A percentile compares a stretch with the other conserved stretches of the same genome.
phyloP scores from a whole-genome alignment of 2,797 vertebrate genomes.

The Crenichthys baileyi region DNA sequence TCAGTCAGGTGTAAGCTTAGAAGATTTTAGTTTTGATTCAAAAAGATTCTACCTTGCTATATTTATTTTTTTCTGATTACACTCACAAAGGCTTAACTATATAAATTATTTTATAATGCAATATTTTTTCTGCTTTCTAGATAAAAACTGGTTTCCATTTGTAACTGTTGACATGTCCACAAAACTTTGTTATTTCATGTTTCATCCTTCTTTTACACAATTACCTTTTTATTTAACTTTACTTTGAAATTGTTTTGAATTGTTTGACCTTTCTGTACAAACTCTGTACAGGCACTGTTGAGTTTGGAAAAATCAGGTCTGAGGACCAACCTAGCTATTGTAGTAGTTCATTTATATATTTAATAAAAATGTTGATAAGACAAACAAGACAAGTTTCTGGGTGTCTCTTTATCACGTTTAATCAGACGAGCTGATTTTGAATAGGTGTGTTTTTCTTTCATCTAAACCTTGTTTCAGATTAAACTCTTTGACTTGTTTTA shows the following conservation, averaged over 20 bases:
- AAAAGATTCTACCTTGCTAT: neutral
- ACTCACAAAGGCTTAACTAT: neutral
- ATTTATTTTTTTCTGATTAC: neutral
- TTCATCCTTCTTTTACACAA: neutral
- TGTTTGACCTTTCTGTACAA: neutral
- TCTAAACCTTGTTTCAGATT: too few relatives aligned
- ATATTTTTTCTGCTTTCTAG: neutral
- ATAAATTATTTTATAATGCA: neutral
- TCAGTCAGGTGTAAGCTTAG: neutral
- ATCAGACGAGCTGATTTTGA: neutral
- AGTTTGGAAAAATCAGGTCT: neutral
- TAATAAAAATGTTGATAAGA: neutral
- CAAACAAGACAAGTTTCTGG: neutral
- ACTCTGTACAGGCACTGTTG: neutral
- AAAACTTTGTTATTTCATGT: neutral
- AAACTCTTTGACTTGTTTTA: too few relatives aligned
- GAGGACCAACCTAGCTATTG: neutral
- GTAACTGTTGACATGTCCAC: neutral
- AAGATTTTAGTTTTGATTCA: neutral
- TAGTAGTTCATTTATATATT: neutral
- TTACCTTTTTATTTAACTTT: neutral
- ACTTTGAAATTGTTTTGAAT: neutral
- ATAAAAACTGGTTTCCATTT: neutral
- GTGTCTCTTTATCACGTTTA: neutral
- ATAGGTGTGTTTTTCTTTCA: too few relatives aligned